phyloP scores from a whole-genome alignment of 2,888 invertebrate species.

The Clepsis dumicolana region DNA sequence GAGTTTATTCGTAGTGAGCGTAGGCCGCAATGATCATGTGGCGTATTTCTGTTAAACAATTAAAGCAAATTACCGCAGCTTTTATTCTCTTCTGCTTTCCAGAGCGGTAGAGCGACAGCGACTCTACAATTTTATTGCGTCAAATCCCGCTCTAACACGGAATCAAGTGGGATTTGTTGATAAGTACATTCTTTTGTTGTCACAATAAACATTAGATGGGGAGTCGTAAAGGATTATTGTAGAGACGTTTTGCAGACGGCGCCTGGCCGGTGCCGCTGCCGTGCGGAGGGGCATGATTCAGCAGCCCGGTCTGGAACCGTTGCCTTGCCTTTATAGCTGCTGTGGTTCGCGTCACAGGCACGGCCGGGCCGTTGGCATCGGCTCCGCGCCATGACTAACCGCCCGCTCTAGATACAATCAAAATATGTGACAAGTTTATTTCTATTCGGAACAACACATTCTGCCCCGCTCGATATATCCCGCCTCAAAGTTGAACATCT shows the following conservation, averaged over 20 bases:
- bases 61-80: constrained; percentile 28
- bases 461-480: constrained; percentile 80
- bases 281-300: constrained; percentile 48
- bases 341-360: constrained; percentile 61
- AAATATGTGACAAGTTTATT: constrained; percentile 86
- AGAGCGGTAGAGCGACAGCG: background rate
- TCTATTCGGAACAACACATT: constrained; percentile 85
- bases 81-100: constrained; percentile 10
- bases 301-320: constrained; percentile 82
- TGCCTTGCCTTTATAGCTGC: constrained; percentile 83
- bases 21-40: constrained; percentile 41
- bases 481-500: constrained; percentile 82
- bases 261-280: constrained; percentile 59
- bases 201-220: constrained; percentile 52
- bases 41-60: constrained; percentile 38
- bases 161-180: constrained; percentile 33
- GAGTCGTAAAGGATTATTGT: constrained; percentile 71
- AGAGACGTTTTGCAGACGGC: constrained; percentile 86
- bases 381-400: constrained; percentile 83
- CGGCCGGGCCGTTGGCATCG: constrained; percentile 83
- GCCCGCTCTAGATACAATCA: constrained; percentile 86
- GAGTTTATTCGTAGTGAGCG: constrained; percentile 43
- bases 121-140: constrained; percentile 26
- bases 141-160: constrained; percentile 10
- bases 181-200: constrained; percentile 38